These are phyloP conservation scores for Aythya baeri DNA, from an alignment of 2,113 vertebrate genomes.

Conservation along the genomic window DNA sequence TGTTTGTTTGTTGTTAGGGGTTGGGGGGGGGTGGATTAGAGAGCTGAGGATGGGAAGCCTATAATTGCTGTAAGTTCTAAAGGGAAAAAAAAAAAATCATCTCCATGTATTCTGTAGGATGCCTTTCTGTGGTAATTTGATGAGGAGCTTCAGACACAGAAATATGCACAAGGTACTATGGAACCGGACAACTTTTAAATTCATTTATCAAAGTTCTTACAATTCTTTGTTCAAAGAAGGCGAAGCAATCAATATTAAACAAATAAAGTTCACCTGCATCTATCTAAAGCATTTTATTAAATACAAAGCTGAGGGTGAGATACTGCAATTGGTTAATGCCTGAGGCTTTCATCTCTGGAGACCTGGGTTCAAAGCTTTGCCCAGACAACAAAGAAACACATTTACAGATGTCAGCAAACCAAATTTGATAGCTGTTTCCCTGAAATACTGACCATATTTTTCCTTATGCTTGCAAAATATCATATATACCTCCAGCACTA, in stretches of 20 bases:
- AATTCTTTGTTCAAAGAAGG: neutral
- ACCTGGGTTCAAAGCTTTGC: slow-evolving; percentile 3
- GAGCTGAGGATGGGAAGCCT: neutral
- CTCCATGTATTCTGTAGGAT: neutral
- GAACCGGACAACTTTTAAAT: slow-evolving; percentile 1
- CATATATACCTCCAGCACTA: neutral
- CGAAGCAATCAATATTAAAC: slow-evolving; percentile 24
- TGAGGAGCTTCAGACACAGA: neutral
- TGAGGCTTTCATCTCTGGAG: slow-evolving; percentile 1
- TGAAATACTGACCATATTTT: neutral
- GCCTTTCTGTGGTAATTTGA: neutral
- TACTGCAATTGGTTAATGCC: neutral
- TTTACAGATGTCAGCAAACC: slow-evolving; percentile 2
- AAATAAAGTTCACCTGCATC: slow-evolving; percentile 18
- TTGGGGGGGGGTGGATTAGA: neutral
- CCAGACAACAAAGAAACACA: neutral
- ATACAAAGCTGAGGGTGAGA: neutral
- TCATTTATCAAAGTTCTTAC: neutral
- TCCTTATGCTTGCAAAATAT: neutral
- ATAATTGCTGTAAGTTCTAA: neutral
- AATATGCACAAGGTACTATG: neutral
- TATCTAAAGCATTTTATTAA: slow-evolving; percentile 25
- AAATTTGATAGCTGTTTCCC: neutral
- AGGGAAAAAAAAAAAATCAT: neutral
- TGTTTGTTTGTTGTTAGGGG: neutral